Percentiles rank a stretch among this genome's conserved stretches.
Conservation (phyloP, 2,797 vertebrate genomes). For the Sebastes goodei region DNA sequence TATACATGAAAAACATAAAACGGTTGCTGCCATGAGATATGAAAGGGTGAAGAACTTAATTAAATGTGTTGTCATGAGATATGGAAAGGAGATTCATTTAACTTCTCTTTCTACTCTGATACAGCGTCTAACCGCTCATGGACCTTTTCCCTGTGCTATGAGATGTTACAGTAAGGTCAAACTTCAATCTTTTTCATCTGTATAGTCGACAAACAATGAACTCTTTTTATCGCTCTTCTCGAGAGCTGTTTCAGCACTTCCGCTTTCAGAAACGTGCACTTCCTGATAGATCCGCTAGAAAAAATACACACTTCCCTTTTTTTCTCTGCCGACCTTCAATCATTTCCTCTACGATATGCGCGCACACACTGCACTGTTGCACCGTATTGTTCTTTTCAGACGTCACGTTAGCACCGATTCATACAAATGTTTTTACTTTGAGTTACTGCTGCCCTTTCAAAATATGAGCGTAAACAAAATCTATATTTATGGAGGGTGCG, state of each 20-base stretch:
- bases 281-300: slow-evolving; percentile 61
- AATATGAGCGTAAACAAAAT: slow-evolving; percentile 39
- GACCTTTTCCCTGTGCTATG: not conserved
- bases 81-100: slow-evolving; percentile 18
- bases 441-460: slow-evolving; percentile 50
- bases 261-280: slow-evolving; percentile 74
- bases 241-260: slow-evolving; percentile 70
- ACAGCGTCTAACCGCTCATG: not conserved
- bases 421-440: slow-evolving; percentile 22
- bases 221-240: slow-evolving; percentile 39
- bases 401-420: slow-evolving; percentile 43
- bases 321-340: slow-evolving; percentile 53
- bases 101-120: not conserved
- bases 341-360: slow-evolving; percentile 55
- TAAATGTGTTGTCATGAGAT: slow-evolving; percentile 20
- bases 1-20: slow-evolving; percentile 53
- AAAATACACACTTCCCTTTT: slow-evolving; percentile 62
- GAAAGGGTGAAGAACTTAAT: not conserved
- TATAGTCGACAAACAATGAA: slow-evolving; percentile 37
- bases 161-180: slow-evolving; percentile 30
- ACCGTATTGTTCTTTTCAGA: slow-evolving; percentile 47
- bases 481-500: slow-evolving; percentile 36
- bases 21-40: slow-evolving; percentile 30
- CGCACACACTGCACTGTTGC: not conserved
- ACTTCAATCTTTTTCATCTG: slow-evolving; percentile 25